Evolutionary conservation across 1,140 invertebrate species (phyloP).

Genomic region (Zophobas atratus): DNA sequence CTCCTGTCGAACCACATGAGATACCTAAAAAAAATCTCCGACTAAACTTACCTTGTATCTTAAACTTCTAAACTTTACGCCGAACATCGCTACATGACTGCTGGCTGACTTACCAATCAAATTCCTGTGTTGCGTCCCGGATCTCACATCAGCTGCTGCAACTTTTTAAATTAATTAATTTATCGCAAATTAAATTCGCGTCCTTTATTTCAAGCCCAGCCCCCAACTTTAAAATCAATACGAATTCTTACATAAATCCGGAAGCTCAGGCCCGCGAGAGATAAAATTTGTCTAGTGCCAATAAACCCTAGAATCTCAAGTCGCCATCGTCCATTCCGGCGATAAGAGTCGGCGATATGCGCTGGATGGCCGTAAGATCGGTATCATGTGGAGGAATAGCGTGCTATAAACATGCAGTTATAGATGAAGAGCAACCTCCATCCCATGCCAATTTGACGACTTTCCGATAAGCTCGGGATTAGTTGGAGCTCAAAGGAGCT

Average conservation of each 20-base stretch:
- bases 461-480: conserved; percentile 12
- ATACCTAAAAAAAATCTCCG: too few relatives aligned
- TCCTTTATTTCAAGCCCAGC: not conserved
- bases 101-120: too few relatives aligned
- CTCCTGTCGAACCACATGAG: too few relatives aligned
- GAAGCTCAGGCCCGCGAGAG: conserved; percentile 6
- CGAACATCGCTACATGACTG: too few relatives aligned
- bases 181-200: too few relatives aligned
- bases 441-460: conserved; percentile 26
- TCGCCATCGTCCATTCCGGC: conserved; percentile 33
- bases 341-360: conserved; percentile 30
- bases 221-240: not conserved
- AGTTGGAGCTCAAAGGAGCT: conserved; percentile 18
- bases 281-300: conserved; percentile 30
- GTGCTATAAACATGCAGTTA: conserved; percentile 27
- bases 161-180: too few relatives aligned
- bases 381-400: conserved; percentile 24
- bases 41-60: too few relatives aligned
- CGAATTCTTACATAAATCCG: not conserved
- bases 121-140: too few relatives aligned
- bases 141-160: too few relatives aligned
- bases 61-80: too few relatives aligned
- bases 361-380: conserved; percentile 4
- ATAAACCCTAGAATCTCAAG: conserved; percentile 29
- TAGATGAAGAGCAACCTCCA: conserved; percentile 30